phyloP scores from a whole-genome alignment of 2,797 vertebrate species.

The Glossophaga mutica region DNA sequence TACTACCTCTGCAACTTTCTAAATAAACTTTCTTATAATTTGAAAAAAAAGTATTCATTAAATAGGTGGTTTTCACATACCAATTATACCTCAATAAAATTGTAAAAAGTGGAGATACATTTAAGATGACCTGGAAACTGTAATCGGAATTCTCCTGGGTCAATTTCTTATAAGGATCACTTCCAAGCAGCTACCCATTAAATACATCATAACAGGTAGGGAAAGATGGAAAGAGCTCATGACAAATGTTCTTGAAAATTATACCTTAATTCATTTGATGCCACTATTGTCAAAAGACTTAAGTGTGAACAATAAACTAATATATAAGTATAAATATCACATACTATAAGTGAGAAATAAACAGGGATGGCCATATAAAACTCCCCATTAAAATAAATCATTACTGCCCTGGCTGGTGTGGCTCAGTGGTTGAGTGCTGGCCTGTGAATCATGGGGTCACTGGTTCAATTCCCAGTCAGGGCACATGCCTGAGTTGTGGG shows the following conservation, averaged over 20 bases:
- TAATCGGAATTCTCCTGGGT: not conserved
- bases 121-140: not conserved
- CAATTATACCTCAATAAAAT: not conserved
- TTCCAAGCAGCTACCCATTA: not conserved
- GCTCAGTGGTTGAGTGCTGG: too few species aligned
- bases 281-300: not conserved
- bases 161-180: not conserved
- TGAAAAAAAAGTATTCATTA: not conserved
- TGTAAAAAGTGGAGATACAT: not conserved
- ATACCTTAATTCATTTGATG: not conserved
- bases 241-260: not conserved
- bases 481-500: too few species aligned
- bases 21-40: not conserved
- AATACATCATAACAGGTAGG: not conserved
- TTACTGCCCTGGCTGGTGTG: not conserved
- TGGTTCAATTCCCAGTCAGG: too few species aligned
- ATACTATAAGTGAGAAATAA: not conserved
- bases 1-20: not conserved
- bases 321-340: not conserved
- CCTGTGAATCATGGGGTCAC: too few species aligned
- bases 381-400: not conserved
- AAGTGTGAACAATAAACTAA: not conserved
- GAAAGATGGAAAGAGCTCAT: not conserved
- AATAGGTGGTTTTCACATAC: not conserved
- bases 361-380: not conserved